Conservation (phyloP, 2,888 invertebrate genomes). For the Liodrosophila aerea region DNA sequence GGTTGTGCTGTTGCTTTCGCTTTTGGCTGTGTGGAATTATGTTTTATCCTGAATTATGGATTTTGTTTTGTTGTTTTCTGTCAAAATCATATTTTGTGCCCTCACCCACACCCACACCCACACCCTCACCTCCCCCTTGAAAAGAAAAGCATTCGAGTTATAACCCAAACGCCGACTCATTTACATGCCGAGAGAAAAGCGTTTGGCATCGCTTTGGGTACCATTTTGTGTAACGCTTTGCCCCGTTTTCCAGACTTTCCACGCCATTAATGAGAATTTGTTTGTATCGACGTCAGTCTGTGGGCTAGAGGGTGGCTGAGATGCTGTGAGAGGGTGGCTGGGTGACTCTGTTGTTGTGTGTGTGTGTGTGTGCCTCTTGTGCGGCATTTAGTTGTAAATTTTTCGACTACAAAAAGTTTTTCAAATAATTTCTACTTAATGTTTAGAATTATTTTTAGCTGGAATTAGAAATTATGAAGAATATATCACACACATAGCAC, state of each 20-base stretch:
- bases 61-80: constrained; percentile 81
- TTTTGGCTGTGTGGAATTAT: constrained; percentile 72
- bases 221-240: constrained; percentile 46
- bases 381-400: constrained; percentile 73
- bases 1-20: constrained; percentile 34
- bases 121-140: constrained; percentile 3
- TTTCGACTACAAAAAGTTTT: constrained; percentile 71
- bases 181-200: constrained; percentile 68
- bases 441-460: constrained; percentile 78
- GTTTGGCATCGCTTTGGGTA: constrained; percentile 55
- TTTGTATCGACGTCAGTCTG: constrained; percentile 75
- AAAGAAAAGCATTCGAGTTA: constrained; percentile 2
- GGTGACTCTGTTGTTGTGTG: constrained; percentile 10
- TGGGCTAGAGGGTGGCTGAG: constrained; percentile 6
- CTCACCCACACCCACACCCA: constrained; percentile 16
- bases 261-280: constrained; percentile 80
- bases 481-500: constrained; percentile 59
- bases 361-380: constrained; percentile 23
- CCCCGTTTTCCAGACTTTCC: constrained; percentile 41
- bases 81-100: constrained; percentile 80
- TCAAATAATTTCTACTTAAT: constrained; percentile 81
- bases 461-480: constrained; percentile 77
- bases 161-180: constrained; percentile 67
- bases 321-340: not conserved
- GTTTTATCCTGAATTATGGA: constrained; percentile 81